Conservation (phyloP, 2,888 invertebrate species). For the Dexiosoma caninum region DNA sequence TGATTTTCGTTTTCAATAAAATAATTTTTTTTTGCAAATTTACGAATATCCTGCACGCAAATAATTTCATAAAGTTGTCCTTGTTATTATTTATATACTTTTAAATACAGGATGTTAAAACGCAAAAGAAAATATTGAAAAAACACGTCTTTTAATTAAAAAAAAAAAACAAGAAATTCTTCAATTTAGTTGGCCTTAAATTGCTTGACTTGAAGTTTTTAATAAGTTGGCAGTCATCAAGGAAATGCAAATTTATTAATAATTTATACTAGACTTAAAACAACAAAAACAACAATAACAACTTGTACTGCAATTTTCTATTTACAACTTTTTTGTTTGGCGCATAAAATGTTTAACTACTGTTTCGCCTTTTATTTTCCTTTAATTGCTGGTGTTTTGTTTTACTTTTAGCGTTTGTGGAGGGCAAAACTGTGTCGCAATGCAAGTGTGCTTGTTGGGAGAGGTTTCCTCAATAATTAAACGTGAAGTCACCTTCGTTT, state of each 20-base stretch:
- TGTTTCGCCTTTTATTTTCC: not conserved
- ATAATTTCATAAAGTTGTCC: slow-evolving; percentile 37
- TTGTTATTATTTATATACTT: slow-evolving; percentile 41
- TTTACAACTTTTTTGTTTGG: not conserved
- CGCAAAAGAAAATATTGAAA: not conserved
- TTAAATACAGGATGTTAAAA: not conserved
- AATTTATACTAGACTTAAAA: slow-evolving; percentile 65
- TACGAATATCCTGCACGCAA: not conserved
- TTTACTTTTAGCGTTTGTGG: not conserved
- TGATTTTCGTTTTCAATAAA: too few species aligned
- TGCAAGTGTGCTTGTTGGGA: too few species aligned
- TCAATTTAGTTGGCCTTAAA: slow-evolving; percentile 59
- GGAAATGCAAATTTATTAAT: slow-evolving; percentile 77
- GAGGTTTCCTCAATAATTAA: too few species aligned
- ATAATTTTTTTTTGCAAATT: too few species aligned
- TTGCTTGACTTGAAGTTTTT: slow-evolving; percentile 68
- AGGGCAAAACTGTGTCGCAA: not conserved
- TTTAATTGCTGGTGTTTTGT: not conserved
- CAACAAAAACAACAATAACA: not conserved
- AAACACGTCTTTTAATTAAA: not conserved
- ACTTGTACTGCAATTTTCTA: slow-evolving; percentile 22
- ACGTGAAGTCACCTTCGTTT: too few species aligned
- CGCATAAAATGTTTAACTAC: not conserved
- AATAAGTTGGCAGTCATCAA: slow-evolving; percentile 75
- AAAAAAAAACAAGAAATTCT: slow-evolving; percentile 8